Base-by-base conservation (phyloP, 1,140 invertebrate species). In the Lycorma delicatula region DNA sequence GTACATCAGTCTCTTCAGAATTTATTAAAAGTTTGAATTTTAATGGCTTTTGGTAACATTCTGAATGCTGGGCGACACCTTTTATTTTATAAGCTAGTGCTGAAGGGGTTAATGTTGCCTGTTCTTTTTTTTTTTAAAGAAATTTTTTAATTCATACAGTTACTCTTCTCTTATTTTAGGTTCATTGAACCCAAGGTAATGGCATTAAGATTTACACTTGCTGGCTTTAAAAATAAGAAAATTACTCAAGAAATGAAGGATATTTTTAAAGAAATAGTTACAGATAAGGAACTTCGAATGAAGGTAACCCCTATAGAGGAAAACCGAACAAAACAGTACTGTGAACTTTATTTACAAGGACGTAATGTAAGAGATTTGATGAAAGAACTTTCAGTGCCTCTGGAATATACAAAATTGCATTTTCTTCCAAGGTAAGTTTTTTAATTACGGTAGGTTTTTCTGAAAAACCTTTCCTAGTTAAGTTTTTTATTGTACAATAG, bases 141-240 rank as follows among this genome's bases (percentile, higher is more conserved):
- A n/a, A n/a, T n/a, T n/a, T n/a, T n/a, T n/a, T n/a, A n/a, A n/a
- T n/a, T n/a, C n/a, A n/a, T n/a, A n/a, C n/a, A n/a, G n/a, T n/a
- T n/a, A n/a, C n/a, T n/a, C n/a, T n/a, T n/a, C n/a, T n/a, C n/a
- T n/a, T n/a, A n/a, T 59, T 54, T 11, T 46, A 61, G 54, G 22
- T 58, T 48, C 25, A 36, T 87, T 13, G 76, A 81, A 36, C 81
- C 81, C 0, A 80, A 79, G 73, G 81, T 84, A 5, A 82, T 87
- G 74, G 84, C 85, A 12, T 79, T 86, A 63, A 77, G 84, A 57
- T 84, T 89, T 60, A 79, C 81, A 29, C 67, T 90, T 18, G 81
- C 81, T 18, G 84, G 83, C 18, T 74, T 86, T 3, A 82, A 81
- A 55, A 79, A 83, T 34, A 66, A 84, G 36, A 78, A 77, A 25